A percentile compares a stretch with the other conserved stretches of the same genome.
These are phyloP conservation scores for Tenthredo livida DNA, from an alignment of 2,888 invertebrate genomes.

Conservation along the genomic window DNA sequence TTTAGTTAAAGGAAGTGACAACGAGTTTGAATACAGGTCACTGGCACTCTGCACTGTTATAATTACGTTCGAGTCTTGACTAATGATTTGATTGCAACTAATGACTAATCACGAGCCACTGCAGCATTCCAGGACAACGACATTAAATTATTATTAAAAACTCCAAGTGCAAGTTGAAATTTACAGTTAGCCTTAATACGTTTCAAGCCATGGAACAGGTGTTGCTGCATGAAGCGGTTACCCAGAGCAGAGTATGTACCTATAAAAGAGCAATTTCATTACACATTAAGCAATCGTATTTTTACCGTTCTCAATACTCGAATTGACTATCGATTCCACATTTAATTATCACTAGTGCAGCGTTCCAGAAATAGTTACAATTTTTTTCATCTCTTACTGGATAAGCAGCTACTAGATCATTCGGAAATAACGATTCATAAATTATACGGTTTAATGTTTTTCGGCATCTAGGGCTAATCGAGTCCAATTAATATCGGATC, in stretches of 20 bases:
- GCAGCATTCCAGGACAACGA: constrained; percentile 22
- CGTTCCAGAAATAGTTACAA: not conserved
- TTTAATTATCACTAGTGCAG: not conserved
- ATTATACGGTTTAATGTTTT: constrained; percentile 3
- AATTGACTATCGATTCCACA: not conserved
- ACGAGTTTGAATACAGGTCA: constrained; percentile 65
- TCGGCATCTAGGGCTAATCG: not conserved
- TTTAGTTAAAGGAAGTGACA: constrained; percentile 59
- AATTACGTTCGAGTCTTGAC: constrained; percentile 66
- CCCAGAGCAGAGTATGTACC: not conserved
- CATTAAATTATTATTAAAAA: constrained; percentile 22
- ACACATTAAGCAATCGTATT: constrained; percentile 17
- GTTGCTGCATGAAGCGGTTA: not conserved
- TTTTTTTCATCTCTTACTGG: not conserved
- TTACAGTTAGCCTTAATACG: constrained; percentile 21
- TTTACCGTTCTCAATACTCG: constrained; percentile 21
- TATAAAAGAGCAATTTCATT: not conserved
- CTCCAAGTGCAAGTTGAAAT: constrained; percentile 13
- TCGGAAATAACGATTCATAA: constrained; percentile 2
- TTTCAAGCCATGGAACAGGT: constrained; percentile 6
- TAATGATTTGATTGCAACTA: constrained; percentile 66
- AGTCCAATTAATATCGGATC: not conserved
- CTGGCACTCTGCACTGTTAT: constrained; percentile 66
- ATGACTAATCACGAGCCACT: constrained; percentile 55
- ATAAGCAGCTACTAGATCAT: not conserved